Base-by-base conservation (phyloP, 1,140 invertebrate genomes). In the Calephelis virginiensis region DNA sequence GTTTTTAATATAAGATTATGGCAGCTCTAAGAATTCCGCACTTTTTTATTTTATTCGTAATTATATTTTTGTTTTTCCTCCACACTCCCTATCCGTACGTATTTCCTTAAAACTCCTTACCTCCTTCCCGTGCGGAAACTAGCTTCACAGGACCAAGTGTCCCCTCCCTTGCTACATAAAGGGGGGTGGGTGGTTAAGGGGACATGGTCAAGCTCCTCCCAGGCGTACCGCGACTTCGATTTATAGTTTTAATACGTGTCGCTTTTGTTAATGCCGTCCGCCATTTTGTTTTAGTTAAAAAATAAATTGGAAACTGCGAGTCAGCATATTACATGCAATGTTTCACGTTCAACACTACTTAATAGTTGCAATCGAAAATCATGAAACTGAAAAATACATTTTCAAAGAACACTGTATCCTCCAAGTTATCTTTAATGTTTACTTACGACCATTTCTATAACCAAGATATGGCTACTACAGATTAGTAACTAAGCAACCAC, bases 131-230 rank as follows among this genome's bases (percentile, higher is more conserved):
- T 82, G 81, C 82, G 79, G 76, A 78, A 73, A 81, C 77, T 74
- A 70, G 70, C 70, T 72, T 74, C 73, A 76, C 71, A 77, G 74
- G 71, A 68, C 70, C 74, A 73, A 76, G 74, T 74, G 68, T 75
- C 72, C 75, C 78, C 74, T 77, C 78, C 77, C 76, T 76, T 75
- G 72, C 60, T 72, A 61, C 68, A 61, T 64, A 71, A 74, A 68
- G 76, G 81, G 80, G 77, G 78, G 72, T 78, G 74, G 78, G 71
- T 77, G 75, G 73, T 70, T 64, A 68, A 71, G 73, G 79, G 78
- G 81, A 78, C 79, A 80, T 82, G 81, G 81, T 84, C 82, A 82
- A 82, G 77, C 76, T 71, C 65, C 70, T 75, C 73, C 75, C 77
- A 70, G 75, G 71, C 78, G 73, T 71, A 75, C 67, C 75, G 77